Evolutionary conservation across 2,888 invertebrate genomes (phyloP), one percentile per base, ranked within the genome.

Genomic region (Drosophila aldrichi): DNA sequence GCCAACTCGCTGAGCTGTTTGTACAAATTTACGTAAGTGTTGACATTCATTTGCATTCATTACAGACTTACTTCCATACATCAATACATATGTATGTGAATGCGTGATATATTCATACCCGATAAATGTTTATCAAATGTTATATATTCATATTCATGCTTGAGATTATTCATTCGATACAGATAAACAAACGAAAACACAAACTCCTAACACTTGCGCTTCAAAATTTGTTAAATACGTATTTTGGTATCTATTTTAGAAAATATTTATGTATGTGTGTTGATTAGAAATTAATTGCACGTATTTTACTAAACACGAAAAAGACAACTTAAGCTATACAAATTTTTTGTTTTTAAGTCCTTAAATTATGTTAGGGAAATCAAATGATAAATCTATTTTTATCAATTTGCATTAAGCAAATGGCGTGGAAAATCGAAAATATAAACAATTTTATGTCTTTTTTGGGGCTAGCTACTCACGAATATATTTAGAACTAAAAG

Each of bases 11-110:
- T 64, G 61, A 71, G 70, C 68, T 82, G 55, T 66, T 70, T 74
- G 65, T 71, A 56, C 81, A 69, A 74, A 68, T 79, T 72, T 62
- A 88, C 89, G 84, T 84, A 89, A 84, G 84, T 84, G 65, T 74
- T 71, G 51, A 34, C 46, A 59, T 67, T 54, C 44, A 38, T 64
- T 61, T 44, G 34, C 18, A n/a, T 55, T 55, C 29, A 52, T 63
- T 5, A 1, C 14, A 14, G 18, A 57, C 48, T n/a, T 16, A 46
- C 25, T 22, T 16, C 61, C 20, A 46, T 51, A 36, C 0, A 40
- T n/a, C n/a, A n/a, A n/a, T 34, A n/a, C 12, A 63, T 52, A 61
- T 43, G 32, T 52, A 61, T 43, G 32, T 61, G 51, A 66, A 52
- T 64, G 54, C 64, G 48, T 43, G n/a, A 46, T 43, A 58, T 20